Evolutionary conservation across 2,888 invertebrate genomes (phyloP), one percentile per base, ranked within the genome.

Genomic region (Lissocephala sabroskyi): DNA sequence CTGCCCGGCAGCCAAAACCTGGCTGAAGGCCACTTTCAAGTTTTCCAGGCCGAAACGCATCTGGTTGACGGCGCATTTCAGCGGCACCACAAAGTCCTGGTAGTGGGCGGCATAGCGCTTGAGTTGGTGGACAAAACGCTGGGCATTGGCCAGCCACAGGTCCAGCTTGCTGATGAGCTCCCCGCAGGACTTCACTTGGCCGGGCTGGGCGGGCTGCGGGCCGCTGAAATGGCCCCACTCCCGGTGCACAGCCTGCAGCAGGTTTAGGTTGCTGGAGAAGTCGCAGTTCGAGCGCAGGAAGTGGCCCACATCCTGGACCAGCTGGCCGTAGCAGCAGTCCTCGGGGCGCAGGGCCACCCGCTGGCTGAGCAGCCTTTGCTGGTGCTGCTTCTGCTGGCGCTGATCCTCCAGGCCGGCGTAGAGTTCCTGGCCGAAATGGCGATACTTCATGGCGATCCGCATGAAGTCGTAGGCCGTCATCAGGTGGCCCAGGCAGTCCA

Each of bases 31-130:
- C 44, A 87, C 86, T 39, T 86, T 87, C 14, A 91, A 71, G 10
- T 87, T 80, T 33, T 87, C 87, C 16, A 91, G 84, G 1, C 92
- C 91, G 58, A 89, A 89, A 1, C 88, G 84, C 51, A 93, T 87
- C 84, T 92, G 90, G 0, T 89, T 86, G 5, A 93, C 79, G 0
- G 91, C 90, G 46, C 88, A 86, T 41, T 91, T 86, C 13, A 95
- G 84, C 0, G 95, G 94, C 52, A 89, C 87, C 0, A 91, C 87
- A 43, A 96, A 86, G 80, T 96, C 96, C 0, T 92, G 91, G 78
- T 94, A 95, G n/a, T 89, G 88, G 2, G 88, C 85, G 0, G 87
- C 85, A 76, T 89, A 92, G 0, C 82, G 82, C 2, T 73, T 82
- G 17, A 89, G 86, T 0, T 84, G 80, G 49, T 82, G 66, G 1